Conservation (phyloP, 2,797 vertebrate genomes). For the Helostoma temminkii region DNA sequence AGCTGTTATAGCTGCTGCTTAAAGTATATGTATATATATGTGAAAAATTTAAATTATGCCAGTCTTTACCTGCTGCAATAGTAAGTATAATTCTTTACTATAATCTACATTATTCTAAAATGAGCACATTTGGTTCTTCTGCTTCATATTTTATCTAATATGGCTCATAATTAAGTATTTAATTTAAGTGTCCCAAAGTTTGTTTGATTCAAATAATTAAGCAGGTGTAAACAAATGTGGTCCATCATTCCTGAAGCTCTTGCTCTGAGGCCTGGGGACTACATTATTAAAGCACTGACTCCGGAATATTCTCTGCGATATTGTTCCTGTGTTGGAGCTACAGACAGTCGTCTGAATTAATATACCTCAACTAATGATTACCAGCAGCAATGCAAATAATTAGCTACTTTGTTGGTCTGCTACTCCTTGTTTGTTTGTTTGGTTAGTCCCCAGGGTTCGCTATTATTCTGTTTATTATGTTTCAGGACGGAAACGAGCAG, state of each 20-base stretch:
- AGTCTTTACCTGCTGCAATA: too few relatives aligned
- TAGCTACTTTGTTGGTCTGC: constrained; percentile 69
- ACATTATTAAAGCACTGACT: constrained; percentile 32
- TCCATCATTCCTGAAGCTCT: background rate
- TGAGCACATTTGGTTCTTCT: too few relatives aligned
- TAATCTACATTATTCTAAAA: too few relatives aligned
- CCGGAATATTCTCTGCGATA: constrained; percentile 15
- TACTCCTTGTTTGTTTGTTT: constrained; percentile 63
- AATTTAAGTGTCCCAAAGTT: too few relatives aligned
- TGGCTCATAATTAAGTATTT: background rate
- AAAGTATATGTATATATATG: too few relatives aligned
- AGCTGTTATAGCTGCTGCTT: too few relatives aligned
- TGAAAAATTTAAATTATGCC: too few relatives aligned
- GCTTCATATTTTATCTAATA: background rate
- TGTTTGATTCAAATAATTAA: constrained; percentile 19
- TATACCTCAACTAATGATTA: constrained; percentile 63
- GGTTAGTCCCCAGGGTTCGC: constrained; percentile 38
- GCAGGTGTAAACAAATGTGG: constrained; percentile 16
- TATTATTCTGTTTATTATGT: constrained; percentile 47
- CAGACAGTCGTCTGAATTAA: constrained; percentile 37
- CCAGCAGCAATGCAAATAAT: constrained; percentile 69
- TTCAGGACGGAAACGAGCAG: constrained; percentile 14
- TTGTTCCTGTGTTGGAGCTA: constrained; percentile 28
- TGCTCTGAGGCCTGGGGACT: constrained; percentile 8
- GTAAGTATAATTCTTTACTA: too few relatives aligned